Conservation (phyloP, 2,797 vertebrate genomes). For the Oceanodroma leucorhoa region DNA sequence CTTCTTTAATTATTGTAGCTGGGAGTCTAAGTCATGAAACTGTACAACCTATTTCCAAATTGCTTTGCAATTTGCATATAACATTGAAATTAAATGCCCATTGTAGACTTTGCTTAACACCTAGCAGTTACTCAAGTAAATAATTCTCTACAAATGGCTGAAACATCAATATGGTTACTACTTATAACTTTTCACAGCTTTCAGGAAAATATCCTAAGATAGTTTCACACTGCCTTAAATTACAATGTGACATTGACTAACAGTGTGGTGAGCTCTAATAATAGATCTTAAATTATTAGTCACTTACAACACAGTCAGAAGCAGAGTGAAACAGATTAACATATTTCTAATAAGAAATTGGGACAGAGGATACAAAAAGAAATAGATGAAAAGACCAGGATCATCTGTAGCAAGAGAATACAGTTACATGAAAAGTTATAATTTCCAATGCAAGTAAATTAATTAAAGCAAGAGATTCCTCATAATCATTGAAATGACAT, state of each 20-base stretch:
- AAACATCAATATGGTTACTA: constrained; percentile 1
- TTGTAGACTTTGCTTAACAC: background rate
- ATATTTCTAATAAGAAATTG: constrained; percentile 26
- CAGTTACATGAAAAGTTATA: background rate
- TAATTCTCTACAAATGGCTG: background rate
- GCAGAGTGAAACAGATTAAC: constrained; percentile 17
- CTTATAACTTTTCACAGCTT: constrained; percentile 46
- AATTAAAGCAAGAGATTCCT: background rate
- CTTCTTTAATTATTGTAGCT: background rate
- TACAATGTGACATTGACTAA: constrained; percentile 63
- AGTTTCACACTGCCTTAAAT: constrained; percentile 58
- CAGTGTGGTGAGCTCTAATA: constrained; percentile 54
- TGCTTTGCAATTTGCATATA: background rate
- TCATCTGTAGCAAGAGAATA: background rate
- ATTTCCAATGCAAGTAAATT: background rate
- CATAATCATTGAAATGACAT: background rate
- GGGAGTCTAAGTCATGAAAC: background rate
- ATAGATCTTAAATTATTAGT: constrained; percentile 66
- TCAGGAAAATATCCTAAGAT: constrained; percentile 30
- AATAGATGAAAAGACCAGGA: background rate
- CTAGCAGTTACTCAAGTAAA: background rate
- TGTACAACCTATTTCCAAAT: background rate
- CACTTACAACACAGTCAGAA: constrained; percentile 49
- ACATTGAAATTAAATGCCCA: background rate
- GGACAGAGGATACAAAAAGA: constrained; percentile 14